Evolutionary conservation across 2,113 vertebrate species (phyloP), one percentile per base, ranked within the genome.

Genomic region (Phodopus roborovskii): DNA sequence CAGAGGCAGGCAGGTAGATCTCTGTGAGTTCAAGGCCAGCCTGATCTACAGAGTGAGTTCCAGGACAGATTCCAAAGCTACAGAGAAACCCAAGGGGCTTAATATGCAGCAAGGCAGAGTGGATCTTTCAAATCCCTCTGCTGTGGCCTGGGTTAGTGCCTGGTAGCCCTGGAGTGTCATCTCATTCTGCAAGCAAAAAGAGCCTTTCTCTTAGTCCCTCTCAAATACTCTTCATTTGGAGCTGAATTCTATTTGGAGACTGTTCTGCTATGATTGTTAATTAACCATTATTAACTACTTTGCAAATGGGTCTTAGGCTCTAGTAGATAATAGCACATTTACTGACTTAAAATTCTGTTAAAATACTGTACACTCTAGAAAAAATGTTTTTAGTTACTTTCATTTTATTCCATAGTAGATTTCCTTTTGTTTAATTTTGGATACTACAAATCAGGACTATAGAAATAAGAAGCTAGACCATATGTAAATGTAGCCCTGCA

Each of bases 231-330:
- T 73, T 92, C 33, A 45, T 87, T 78, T 78, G 64, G 45, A 91
- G 39, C 48, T 48, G 64, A 22, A 53, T 93, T 95, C 39, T 91
- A 64, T 30, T 81, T 42, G 19, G 87, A 94, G 42, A 78, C 68
- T 62, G 7, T 36, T 88, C 45, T 94, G 75, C 83, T 94, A 50
- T 83, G 83, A 77, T 82, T 70, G 39, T 70, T 94, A 96, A 87
- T 96, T 81, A 92, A 60, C 62, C 36, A 64, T 0, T 62, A 36
- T 56, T 64, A 71, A n/a, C 74, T 94, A 77, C 36, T 92, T 92
- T 64, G 66, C 71, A 96, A 86, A 62, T 24, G 91, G 42, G 3
- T 89, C 58, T 85, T 66, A 91, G 30, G 30, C 60, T 13, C 26
- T 89, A 71, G n/a, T 79, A 90, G 90, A 78, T 73, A 94, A 62